Base-by-base conservation (phyloP, 2,888 invertebrate genomes). In the Drosophila gaucha region DNA sequence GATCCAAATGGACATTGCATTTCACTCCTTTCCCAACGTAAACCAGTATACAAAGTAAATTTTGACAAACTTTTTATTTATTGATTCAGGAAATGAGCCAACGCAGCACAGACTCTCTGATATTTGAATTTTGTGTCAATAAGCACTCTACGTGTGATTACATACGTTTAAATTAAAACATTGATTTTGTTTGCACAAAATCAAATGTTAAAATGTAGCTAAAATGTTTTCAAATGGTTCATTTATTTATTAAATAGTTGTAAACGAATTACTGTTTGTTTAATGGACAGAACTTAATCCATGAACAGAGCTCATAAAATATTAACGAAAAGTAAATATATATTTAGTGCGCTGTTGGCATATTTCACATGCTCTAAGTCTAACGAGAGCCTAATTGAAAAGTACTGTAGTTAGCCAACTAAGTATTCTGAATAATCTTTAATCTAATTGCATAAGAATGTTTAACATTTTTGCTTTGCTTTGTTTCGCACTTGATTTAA, bases 41-140 rank as follows among this genome's bases (percentile, higher is more conserved):
- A n/a, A n/a, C n/a, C n/a, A n/a, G n/a, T n/a, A n/a, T n/a, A n/a
- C n/a, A n/a, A n/a, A n/a, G n/a, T n/a, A n/a, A n/a, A n/a, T n/a
- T n/a, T n/a, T n/a, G n/a, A n/a, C n/a, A n/a, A n/a, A n/a, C n/a
- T n/a, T n/a, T 31, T 31, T 33, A 24, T 47, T 47, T 20, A 24
- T 16, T 24, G 44, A 18, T 20, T 2, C 28, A 0, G 1, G 8
- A 6, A 44, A 20, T 18, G 28, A 30, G 44, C 18, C 1, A 18
- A 30, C n/a, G n/a, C 20, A 46, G 18, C 44, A n/a, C 0, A n/a
- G n/a, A 30, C 9, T 1, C 0, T 1, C 1, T 28, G 1, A 0
- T 46, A 30, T 20, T 46, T n/a, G 3, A 8, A 14, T 46, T n/a
- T 30, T n/a, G n/a, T 46, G 30, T 18, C 44, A 30, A 30, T n/a